Conservation (phyloP, 2,888 invertebrate genomes). For the Pterostichus niger region DNA sequence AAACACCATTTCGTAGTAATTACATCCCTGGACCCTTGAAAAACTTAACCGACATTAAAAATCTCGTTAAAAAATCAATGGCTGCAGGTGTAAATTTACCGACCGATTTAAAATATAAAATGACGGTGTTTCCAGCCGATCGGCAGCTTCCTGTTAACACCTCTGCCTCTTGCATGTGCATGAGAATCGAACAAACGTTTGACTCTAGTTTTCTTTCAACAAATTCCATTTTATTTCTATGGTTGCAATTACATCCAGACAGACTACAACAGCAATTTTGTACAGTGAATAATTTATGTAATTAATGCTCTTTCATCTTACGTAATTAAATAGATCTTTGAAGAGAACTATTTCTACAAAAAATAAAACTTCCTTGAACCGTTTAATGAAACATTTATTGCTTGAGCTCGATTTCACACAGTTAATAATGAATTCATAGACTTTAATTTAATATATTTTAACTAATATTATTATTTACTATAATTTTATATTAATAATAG, state of each 20-base stretch:
- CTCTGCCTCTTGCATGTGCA: slow-evolving; percentile 6
- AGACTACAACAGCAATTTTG: slow-evolving; percentile 36
- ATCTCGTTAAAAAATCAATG: slow-evolving; percentile 35
- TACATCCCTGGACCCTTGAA: slow-evolving; percentile 38
- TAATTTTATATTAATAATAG: too few species aligned
- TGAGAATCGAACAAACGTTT: neutral
- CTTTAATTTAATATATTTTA: neutral
- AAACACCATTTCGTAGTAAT: slow-evolving; percentile 35
- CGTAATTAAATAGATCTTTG: slow-evolving; percentile 57
- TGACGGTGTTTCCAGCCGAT: slow-evolving; percentile 34
- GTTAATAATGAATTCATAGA: neutral
- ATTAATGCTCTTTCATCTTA: slow-evolving; percentile 55
- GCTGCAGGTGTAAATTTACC: slow-evolving; percentile 47
- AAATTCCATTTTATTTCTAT: slow-evolving; percentile 30
- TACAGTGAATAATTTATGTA: slow-evolving; percentile 49
- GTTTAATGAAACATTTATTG: slow-evolving; percentile 45
- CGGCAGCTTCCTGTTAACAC: slow-evolving; percentile 49
- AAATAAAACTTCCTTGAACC: slow-evolving; percentile 5
- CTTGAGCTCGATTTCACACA: slow-evolving; percentile 2
- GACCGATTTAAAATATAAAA: slow-evolving; percentile 5
- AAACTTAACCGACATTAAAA: slow-evolving; percentile 36
- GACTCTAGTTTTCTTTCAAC: neutral
- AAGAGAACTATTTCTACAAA: slow-evolving; percentile 46
- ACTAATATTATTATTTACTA: neutral
- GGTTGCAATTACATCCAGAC: slow-evolving; percentile 2